Evolutionary conservation across 2,888 invertebrate genomes (phyloP), one percentile per base, ranked within the genome.

Genomic region (Harpagoxenus sublaevis): DNA sequence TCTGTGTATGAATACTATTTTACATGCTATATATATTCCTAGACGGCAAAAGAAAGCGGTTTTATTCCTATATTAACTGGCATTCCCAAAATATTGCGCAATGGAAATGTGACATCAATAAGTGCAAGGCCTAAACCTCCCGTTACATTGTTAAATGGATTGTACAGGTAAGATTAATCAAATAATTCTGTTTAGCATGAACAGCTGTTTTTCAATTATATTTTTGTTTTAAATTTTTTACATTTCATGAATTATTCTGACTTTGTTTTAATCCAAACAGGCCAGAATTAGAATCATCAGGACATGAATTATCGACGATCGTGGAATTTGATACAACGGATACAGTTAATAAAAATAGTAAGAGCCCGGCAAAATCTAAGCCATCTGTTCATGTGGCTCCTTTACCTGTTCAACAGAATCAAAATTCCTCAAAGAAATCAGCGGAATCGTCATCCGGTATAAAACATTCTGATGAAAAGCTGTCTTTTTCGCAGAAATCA

Each of bases 321-420:
- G 94, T 96, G 0, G 97, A 97, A 94, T 96, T 97, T 3, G 97
- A 97, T 88, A 97, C 97, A 0, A 97, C 97, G 0, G 96, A 96
- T 89, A 96, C 97, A 81, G 95, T 95, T 0, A 95, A 92, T 66
- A 93, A 92, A 78, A 93, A 92, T 35, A 79, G 70, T 2, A 92
- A 74, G 84, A 94, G 92, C 70, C 92, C 93, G 8, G 31, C 75
- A 28, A 79, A 79, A 62, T 71, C 48, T 79, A 79, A 79, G 53
- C 92, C 92, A 6, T 90, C 92, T 0, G 89, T 91, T 51, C 89
- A 90, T 23, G 91, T 90, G 18, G 85, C 88, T 35, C 88, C 91
- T 23, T 86, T 92, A 35, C 81, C 87, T 1, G 57, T 85, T 45
- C 77, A 68, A 60, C 70, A 70, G 45, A 68, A 84, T 57, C 70